Base-by-base conservation (phyloP, 2,113 vertebrate species). In the Syrrhaptes paradoxus region DNA sequence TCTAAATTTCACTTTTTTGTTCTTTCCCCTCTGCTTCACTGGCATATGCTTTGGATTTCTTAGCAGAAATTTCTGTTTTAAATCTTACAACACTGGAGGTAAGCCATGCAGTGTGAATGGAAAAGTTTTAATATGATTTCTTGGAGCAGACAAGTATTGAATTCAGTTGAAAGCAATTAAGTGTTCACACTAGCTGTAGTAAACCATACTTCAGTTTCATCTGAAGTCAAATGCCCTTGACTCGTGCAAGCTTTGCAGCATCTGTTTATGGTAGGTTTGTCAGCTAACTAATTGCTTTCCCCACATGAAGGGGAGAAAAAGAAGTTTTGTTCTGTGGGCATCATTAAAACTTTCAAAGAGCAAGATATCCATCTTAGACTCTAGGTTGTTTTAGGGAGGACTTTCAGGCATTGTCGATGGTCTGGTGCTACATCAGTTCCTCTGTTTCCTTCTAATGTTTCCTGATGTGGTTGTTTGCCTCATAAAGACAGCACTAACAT, bases 131-230 rank as follows among this genome's bases (percentile, higher is more conserved):
- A 32, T 89, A 41, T 2, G 11, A 80, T 87, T 89, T 91, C 45
- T 84, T 86, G 87, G 54, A 91, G 72, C 68, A 94, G 26, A 46
- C 29, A 48, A 10, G 22, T 34, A 41, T 83, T 76, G 63, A 84
- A 70, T 61, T 84, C 34, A 48, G 26, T 89, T 55, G 72, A 93
- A 96, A 95, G 84, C 63, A 68, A 73, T 86, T 68, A 89, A 80
- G 38, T 46, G 18, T 86, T 89, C 76, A 70, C 72, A 75, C 79
- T 58, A 82, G 55, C 61, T 71, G 18, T 86, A 55, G 79, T 91
- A 61, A 94, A 70, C 63, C 20, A 13, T 65, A 34, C 41, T 86
- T 86, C 55, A 49, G 58, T 63, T 92, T 38, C 48, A 72, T 48
- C 45, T 80, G 84, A 77, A 86, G 58, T 73, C 66, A 67, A 87